Percentiles rank a stretch among this genome's conserved stretches.
Conservation (phyloP, 2,888 invertebrate genomes). For the Fragum fragum region DNA sequence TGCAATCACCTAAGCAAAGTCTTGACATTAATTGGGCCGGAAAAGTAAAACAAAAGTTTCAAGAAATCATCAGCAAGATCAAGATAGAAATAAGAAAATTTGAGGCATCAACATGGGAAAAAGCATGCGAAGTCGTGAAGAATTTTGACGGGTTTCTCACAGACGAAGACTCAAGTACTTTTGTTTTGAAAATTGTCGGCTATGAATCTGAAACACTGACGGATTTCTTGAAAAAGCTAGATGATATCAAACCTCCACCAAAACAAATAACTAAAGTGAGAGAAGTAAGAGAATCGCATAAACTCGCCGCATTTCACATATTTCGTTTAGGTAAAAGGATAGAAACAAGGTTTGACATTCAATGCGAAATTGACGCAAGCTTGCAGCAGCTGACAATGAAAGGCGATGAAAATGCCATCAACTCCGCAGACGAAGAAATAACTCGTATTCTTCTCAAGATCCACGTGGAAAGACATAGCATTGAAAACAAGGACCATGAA, state of each 20-base stretch:
- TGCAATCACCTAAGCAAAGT: not conserved
- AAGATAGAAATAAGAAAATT: conserved; percentile 20
- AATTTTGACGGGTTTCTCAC: conserved; percentile 22
- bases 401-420: conserved; percentile 2
- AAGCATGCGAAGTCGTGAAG: not conserved
- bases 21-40: conserved; percentile 12
- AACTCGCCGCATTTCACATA: conserved; percentile 32
- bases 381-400: not conserved
- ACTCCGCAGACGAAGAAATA: conserved; percentile 18
- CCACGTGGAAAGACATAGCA: not conserved
- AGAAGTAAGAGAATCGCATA: conserved; percentile 19
- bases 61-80: conserved; percentile 11
- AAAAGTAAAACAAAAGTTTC: conserved; percentile 5
- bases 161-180: not conserved
- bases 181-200: conserved; percentile 18
- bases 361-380: not conserved
- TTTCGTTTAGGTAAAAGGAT: conserved; percentile 5
- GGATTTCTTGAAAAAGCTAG: conserved; percentile 16
- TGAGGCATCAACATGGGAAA: conserved; percentile 10
- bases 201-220: conserved; percentile 17
- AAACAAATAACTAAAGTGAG: conserved; percentile 22
- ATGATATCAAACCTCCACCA: conserved; percentile 42
- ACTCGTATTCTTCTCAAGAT: not conserved
- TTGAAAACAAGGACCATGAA: not conserved
- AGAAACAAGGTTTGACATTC: not conserved